A percentile compares a stretch with the other conserved stretches of the same genome.
These are phyloP conservation scores for Sinohyriopsis cumingii DNA, from an alignment of 2,888 invertebrate genomes.

Conservation along the genomic window DNA sequence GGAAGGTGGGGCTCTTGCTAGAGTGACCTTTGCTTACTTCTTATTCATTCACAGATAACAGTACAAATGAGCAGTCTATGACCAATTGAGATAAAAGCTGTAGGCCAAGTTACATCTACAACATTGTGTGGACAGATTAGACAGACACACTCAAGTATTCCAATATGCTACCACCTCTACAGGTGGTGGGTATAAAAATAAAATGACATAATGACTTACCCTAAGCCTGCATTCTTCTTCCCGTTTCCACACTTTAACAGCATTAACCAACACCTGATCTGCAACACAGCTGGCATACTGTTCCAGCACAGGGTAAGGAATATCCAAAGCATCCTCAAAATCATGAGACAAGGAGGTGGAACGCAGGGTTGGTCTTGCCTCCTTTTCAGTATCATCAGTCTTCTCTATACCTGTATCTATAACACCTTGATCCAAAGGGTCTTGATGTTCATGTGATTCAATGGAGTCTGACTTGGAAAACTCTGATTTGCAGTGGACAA, in stretches of 20 bases:
- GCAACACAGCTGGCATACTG: slow-evolving; percentile 55
- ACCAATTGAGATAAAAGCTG: too few relatives aligned
- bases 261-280: slow-evolving; percentile 42
- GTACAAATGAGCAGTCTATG: too few relatives aligned
- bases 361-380: neutral
- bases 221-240: slow-evolving; percentile 34
- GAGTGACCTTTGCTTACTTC: too few relatives aligned
- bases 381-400: neutral
- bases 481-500: slow-evolving; percentile 8
- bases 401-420: too few relatives aligned
- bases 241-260: slow-evolving; percentile 37
- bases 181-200: too few relatives aligned
- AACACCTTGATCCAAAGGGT: neutral
- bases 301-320: slow-evolving; percentile 43
- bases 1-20: too few relatives aligned
- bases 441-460: neutral
- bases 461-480: slow-evolving; percentile 10
- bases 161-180: too few relatives aligned
- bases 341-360: slow-evolving; percentile 26
- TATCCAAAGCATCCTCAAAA: slow-evolving; percentile 48
- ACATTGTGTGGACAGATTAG: too few relatives aligned
- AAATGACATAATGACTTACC: slow-evolving; percentile 19
- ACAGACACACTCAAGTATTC: too few relatives aligned
- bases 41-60: too few relatives aligned
- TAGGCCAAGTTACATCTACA: too few relatives aligned